Evolutionary conservation across 2,888 invertebrate genomes (phyloP).

Genomic region (Elegia similella): DNA sequence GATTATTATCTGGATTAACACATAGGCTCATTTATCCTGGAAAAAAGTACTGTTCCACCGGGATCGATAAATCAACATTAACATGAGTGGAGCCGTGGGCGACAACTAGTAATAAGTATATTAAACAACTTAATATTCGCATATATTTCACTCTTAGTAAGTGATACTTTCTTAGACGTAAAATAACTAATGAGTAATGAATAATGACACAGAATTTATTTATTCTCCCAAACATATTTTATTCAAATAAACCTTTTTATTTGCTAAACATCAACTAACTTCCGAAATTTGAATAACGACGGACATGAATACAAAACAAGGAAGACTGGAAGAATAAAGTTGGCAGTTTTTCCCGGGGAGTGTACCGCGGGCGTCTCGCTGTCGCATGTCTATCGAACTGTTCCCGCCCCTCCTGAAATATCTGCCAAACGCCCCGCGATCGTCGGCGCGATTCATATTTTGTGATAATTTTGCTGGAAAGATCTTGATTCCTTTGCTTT

Average conservation of each 20-base stretch:
- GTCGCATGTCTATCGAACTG: conserved; percentile 48
- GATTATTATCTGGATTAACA: no score
- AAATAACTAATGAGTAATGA: no score
- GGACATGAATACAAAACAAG: background rate
- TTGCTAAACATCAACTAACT: conserved; percentile 4
- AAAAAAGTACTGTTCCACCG: no score
- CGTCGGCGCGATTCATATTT: conserved; percentile 7
- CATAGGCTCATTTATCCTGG: no score
- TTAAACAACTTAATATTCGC: background rate
- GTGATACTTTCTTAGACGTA: no score
- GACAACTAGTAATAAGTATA: no score
- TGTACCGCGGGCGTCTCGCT: conserved; percentile 42
- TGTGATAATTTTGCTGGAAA: conserved; percentile 14
- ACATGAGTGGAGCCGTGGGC: no score
- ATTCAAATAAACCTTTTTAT: conserved; percentile 14
- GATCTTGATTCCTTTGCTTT: conserved; percentile 4
- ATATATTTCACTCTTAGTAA: no score
- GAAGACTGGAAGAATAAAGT: background rate
- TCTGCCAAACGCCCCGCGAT: conserved; percentile 29
- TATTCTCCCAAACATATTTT: conserved; percentile 1
- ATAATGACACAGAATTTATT: background rate
- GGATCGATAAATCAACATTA: no score
- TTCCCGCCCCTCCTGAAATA: conserved; percentile 29
- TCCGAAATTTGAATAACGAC: conserved; percentile 3
- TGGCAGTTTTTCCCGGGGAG: conserved; percentile 11